Percentiles rank a stretch among this genome's conserved stretches.
Conservation (phyloP, 23 tunicate species). For the Trididemnum clinides region DNA sequence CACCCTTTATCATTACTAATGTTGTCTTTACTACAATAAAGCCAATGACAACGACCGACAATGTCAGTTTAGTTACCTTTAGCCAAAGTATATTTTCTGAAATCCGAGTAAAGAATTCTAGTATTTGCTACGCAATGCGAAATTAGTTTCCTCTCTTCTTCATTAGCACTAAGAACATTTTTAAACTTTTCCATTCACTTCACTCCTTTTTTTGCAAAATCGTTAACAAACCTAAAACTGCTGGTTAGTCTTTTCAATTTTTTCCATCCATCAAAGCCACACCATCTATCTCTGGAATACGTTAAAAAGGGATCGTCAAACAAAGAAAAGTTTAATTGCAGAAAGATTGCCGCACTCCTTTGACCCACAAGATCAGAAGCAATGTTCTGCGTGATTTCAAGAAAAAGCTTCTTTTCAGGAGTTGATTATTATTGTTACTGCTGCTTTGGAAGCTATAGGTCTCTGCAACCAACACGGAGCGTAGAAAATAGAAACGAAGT, state of each 20-base stretch:
- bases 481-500: conserved; percentile 12
- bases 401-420: background rate
- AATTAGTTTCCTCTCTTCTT: too few species aligned
- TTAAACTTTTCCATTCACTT: too few species aligned
- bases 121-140: too few species aligned
- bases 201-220: too few species aligned
- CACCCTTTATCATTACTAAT: too few species aligned
- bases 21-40: too few species aligned
- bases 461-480: conserved; percentile 34
- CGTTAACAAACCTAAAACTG: background rate
- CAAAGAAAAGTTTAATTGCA: background rate
- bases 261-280: background rate
- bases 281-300: background rate
- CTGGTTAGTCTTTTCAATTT: background rate
- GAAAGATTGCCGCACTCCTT: background rate
- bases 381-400: background rate
- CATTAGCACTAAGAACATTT: background rate
- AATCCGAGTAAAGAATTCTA: too few species aligned
- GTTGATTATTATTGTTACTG: too few species aligned
- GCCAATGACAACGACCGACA: too few species aligned
- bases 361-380: conserved; percentile 5
- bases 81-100: too few species aligned
- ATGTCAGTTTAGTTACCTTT: too few species aligned
- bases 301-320: background rate
- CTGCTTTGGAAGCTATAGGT: conserved; percentile 16